Conservation (phyloP, 2,888 invertebrate species). For the Serrognathus titanus region DNA sequence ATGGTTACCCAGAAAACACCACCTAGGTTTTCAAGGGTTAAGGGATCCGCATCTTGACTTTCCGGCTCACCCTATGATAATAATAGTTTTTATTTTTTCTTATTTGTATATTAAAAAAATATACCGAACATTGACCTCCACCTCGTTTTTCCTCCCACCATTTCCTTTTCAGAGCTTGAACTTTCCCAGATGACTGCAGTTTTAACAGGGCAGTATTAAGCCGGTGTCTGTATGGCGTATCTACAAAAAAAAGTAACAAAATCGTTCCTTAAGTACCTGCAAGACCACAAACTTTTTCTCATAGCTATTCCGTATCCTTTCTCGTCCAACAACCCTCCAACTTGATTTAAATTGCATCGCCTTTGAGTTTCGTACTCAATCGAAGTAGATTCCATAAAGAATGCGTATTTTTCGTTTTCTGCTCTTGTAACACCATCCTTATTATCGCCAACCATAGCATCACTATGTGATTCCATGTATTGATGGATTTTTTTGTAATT, state of each 20-base stretch:
- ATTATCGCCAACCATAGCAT: slow-evolving; percentile 41
- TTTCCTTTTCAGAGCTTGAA: slow-evolving; percentile 65
- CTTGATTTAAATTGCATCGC: slow-evolving; percentile 68
- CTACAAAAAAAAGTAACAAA: slow-evolving; percentile 27
- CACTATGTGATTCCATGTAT: slow-evolving; percentile 30
- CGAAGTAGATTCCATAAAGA: slow-evolving; percentile 55
- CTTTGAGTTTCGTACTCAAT: slow-evolving; percentile 80
- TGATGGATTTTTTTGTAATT: slow-evolving; percentile 34
- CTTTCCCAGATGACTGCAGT: slow-evolving; percentile 68
- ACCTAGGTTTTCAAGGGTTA: slow-evolving; percentile 74
- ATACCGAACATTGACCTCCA: slow-evolving; percentile 62
- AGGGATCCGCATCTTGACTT: slow-evolving; percentile 29
- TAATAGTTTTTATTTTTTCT: too few relatives aligned
- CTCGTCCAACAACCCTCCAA: slow-evolving; percentile 70
- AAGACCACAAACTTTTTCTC: slow-evolving; percentile 32
- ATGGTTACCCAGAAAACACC: slow-evolving; percentile 75
- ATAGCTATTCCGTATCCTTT: slow-evolving; percentile 51
- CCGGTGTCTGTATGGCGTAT: slow-evolving; percentile 62
- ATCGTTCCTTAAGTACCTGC: too few relatives aligned
- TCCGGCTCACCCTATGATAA: slow-evolving; percentile 24
- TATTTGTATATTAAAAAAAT: slow-evolving; percentile 9
- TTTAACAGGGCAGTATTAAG: slow-evolving; percentile 70
- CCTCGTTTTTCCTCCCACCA: slow-evolving; percentile 79
- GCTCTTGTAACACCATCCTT: slow-evolving; percentile 36
- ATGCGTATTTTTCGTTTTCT: slow-evolving; percentile 36